Conservation (phyloP, 1,140 invertebrate genomes). For the Notospermus geniculatus region DNA sequence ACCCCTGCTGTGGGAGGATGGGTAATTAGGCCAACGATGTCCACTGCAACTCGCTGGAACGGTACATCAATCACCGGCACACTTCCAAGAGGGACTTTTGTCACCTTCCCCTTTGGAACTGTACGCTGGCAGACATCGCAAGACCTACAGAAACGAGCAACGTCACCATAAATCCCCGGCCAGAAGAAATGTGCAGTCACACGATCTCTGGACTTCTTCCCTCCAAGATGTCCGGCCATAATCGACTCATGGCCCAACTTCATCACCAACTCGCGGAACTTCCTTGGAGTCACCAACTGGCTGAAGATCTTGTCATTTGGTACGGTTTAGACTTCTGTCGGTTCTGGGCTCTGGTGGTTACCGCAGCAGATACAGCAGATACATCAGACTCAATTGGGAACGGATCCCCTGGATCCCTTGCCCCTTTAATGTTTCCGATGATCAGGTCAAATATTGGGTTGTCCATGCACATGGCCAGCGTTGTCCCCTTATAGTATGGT, state of each 20-base stretch:
- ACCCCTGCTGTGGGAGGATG: too few species aligned
- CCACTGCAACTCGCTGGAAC: conserved; percentile 28
- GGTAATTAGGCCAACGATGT: conserved; percentile 26
- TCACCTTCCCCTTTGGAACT: too few species aligned
- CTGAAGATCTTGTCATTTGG: background rate
- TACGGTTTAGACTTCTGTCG: background rate
- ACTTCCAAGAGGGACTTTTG: conserved; percentile 22
- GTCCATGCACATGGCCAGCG: too few species aligned
- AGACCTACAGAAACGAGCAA: too few species aligned
- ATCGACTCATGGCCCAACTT: conserved; percentile 21
- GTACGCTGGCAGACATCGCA: too few species aligned
- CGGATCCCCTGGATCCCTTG: too few species aligned
- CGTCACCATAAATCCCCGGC: conserved; percentile 17
- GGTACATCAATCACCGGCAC: conserved; percentile 24
- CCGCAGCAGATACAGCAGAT: background rate
- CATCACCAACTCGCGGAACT: conserved; percentile 12
- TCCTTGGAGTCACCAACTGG: background rate
- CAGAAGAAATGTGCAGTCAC: conserved; percentile 23
- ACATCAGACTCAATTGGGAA: background rate
- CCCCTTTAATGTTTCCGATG: too few species aligned
- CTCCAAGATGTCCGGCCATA: too few species aligned
- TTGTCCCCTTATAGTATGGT: conserved; percentile 10
- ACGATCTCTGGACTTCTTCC: conserved; percentile 11
- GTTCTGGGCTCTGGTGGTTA: too few species aligned
- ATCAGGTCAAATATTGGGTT: too few species aligned